Evolutionary conservation across 2,113 vertebrate genomes (phyloP).

Genomic region (Butorides virescens): DNA sequence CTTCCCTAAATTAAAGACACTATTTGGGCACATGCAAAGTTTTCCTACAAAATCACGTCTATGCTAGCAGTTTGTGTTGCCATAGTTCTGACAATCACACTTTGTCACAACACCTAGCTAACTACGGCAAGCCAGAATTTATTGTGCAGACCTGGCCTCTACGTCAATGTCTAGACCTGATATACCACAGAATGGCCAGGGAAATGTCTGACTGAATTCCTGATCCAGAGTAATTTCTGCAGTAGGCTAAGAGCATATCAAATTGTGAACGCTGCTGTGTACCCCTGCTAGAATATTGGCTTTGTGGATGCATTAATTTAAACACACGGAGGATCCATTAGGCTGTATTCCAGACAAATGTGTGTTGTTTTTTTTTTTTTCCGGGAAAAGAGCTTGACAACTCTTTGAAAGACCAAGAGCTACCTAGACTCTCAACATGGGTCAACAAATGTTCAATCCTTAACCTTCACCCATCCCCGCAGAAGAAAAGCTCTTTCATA

Average conservation of each 20-base stretch:
- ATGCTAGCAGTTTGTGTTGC: neutral
- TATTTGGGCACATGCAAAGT: neutral
- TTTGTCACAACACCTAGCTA: neutral
- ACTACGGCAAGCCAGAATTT: neutral
- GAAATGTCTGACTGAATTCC: constrained; percentile 11
- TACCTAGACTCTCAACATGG: neutral
- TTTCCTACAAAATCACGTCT: neutral
- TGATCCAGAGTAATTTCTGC: neutral
- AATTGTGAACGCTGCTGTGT: neutral
- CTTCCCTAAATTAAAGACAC: neutral
- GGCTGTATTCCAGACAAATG: neutral
- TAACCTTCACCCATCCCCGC: neutral
- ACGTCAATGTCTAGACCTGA: neutral
- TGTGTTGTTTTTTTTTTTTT: neutral
- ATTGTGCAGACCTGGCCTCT: neutral
- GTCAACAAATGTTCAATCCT: neutral
- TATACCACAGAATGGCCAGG: neutral
- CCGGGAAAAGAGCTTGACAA: neutral
- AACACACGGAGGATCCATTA: neutral
- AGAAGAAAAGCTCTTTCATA: neutral
- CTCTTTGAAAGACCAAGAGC: neutral
- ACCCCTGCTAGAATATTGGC: neutral
- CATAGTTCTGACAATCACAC: neutral
- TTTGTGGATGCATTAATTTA: neutral
- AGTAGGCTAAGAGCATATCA: neutral